Conservation (phyloP, 2,113 vertebrate genomes). For the Forbesichthys agassizii region DNA sequence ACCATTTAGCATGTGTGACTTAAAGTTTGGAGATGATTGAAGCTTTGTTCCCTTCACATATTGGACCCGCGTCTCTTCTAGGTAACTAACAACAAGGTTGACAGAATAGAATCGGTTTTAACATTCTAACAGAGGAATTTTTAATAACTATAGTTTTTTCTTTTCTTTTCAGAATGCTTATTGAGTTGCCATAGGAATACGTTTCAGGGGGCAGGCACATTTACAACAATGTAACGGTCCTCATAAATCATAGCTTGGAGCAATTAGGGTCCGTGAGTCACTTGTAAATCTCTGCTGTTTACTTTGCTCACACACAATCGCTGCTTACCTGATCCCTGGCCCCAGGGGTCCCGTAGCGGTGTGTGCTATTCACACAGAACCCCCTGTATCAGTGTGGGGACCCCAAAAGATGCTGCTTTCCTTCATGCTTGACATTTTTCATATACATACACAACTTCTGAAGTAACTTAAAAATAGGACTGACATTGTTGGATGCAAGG, state of each 20-base stretch:
- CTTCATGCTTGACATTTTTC: not conserved
- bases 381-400: slow-evolving; percentile 16
- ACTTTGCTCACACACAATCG: slow-evolving; percentile 34
- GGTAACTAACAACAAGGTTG: not conserved
- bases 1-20: slow-evolving; percentile 1
- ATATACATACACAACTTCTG: not conserved
- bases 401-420: too few relatives aligned
- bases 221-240: not conserved
- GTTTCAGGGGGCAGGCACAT: not conserved
- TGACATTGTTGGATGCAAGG: too few relatives aligned
- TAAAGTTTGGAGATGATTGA: not conserved
- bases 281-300: slow-evolving; percentile 47
- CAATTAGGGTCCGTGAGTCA: slow-evolving; percentile 17
- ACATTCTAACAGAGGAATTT: too few relatives aligned
- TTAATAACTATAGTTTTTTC: too few relatives aligned
- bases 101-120: too few relatives aligned
- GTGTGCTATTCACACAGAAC: slow-evolving; percentile 43
- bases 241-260: slow-evolving; percentile 34
- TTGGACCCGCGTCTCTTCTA: too few relatives aligned
- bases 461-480: too few relatives aligned
- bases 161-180: not conserved
- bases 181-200: not conserved
- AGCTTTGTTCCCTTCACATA: too few relatives aligned
- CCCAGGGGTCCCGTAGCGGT: slow-evolving; percentile 22
- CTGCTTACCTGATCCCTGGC: slow-evolving; percentile 48